Percentiles rank a stretch among this genome's conserved stretches.
Conservation (phyloP, 1,140 invertebrate species). For the Tribolium castaneum region DNA sequence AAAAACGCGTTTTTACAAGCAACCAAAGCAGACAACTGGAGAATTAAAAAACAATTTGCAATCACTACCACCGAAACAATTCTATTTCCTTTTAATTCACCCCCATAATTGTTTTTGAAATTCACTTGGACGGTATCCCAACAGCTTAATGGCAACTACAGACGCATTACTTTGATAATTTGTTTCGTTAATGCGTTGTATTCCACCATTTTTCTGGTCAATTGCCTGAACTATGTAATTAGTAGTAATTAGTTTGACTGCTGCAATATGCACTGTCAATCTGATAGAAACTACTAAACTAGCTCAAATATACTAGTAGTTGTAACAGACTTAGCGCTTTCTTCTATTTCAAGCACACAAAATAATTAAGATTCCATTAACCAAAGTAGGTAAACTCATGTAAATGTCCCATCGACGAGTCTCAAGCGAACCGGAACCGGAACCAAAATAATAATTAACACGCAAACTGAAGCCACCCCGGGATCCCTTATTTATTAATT, state of each 20-base stretch:
- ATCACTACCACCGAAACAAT: not conserved
- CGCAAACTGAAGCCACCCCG: not conserved
- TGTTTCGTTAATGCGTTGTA: not conserved
- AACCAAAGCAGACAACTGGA: not conserved
- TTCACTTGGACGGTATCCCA: not conserved
- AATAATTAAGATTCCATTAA: slow-evolving; percentile 16
- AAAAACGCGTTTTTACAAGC: not conserved
- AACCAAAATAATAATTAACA: slow-evolving; percentile 31
- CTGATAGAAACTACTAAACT: not conserved
- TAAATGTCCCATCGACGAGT: slow-evolving; percentile 16
- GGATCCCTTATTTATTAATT: slow-evolving; percentile 16
- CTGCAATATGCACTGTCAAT: no score
- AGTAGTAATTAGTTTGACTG: no score
- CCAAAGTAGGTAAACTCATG: not conserved
- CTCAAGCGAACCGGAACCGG: slow-evolving; percentile 15
- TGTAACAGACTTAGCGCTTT: no score
- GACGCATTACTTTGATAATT: not conserved
- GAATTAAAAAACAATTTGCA: slow-evolving; percentile 2
- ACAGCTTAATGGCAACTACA: not conserved
- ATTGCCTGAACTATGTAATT: not conserved
- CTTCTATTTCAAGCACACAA: not conserved
- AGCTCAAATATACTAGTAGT: not conserved
- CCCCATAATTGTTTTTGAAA: not conserved
- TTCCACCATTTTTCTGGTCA: not conserved
- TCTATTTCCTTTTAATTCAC: not conserved